Percentiles rank a stretch among this genome's conserved stretches.
Conservation (phyloP, 2,113 vertebrate genomes). For the Agapornis roseicollis region DNA sequence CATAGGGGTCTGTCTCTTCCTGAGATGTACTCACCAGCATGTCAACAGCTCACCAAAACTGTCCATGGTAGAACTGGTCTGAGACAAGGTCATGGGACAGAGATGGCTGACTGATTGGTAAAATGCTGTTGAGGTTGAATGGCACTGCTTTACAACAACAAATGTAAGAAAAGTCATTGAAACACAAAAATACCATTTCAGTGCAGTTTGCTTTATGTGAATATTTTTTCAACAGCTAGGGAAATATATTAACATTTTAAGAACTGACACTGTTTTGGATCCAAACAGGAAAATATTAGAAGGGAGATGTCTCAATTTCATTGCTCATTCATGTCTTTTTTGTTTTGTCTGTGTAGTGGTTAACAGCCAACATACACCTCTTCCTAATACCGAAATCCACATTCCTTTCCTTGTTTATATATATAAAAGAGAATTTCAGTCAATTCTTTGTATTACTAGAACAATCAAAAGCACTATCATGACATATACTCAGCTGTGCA, state of each 20-base stretch:
- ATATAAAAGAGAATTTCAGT: not conserved
- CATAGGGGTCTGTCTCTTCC: not conserved
- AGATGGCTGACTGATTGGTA: not conserved
- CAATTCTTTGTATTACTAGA: not conserved
- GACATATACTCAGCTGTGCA: not conserved
- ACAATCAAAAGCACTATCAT: not conserved
- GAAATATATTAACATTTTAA: not conserved
- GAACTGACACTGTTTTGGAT: not conserved
- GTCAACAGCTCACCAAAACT: not conserved
- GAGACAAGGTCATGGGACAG: not conserved
- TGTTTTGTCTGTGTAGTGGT: not conserved
- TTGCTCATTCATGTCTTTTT: not conserved
- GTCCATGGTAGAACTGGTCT: not conserved
- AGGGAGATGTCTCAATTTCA: not conserved
- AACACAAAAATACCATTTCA: not conserved
- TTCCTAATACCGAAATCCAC: not conserved
- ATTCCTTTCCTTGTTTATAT: not conserved
- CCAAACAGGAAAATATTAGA: not conserved
- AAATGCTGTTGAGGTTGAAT: not conserved
- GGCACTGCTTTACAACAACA: not conserved
- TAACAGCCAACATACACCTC: not conserved
- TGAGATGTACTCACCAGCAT: not conserved
- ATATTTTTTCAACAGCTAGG: conserved; percentile 14
- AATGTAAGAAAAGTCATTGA: not conserved
- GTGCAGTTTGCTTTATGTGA: not conserved